Evolutionary conservation across 2,113 vertebrate genomes (phyloP).

Genomic region (Lichenostomus cassidix): DNA sequence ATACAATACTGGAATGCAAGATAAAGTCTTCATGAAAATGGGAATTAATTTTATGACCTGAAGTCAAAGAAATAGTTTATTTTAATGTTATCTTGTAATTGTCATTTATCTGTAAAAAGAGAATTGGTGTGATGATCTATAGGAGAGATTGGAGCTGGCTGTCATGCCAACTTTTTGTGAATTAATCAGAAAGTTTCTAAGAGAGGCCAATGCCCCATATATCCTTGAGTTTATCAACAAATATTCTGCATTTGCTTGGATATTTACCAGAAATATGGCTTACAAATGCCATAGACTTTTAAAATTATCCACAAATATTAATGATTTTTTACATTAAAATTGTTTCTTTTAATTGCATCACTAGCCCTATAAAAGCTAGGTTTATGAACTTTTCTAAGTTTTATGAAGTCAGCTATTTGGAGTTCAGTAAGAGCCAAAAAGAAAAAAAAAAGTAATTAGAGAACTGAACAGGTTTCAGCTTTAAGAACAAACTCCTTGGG

Average conservation of each 20-base stretch:
- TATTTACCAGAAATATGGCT: background rate
- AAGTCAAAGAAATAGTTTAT: background rate
- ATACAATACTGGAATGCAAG: background rate
- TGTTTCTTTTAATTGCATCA: background rate
- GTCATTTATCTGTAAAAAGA: background rate
- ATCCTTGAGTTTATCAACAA: background rate
- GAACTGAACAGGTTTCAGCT: background rate
- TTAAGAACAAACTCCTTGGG: background rate
- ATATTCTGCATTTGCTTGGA: background rate
- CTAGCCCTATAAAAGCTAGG: background rate
- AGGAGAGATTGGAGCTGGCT: background rate
- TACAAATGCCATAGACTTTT: background rate
- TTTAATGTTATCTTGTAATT: background rate
- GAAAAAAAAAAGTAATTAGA: background rate
- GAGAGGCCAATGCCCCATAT: background rate
- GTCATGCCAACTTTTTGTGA: background rate
- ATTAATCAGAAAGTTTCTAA: background rate
- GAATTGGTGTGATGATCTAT: background rate
- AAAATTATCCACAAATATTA: background rate
- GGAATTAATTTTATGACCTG: background rate
- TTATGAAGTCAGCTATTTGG: background rate
- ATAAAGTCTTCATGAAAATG: background rate
- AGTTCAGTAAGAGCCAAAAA: background rate
- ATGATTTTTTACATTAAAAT: background rate
- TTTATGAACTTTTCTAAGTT: background rate